Percentiles rank a stretch among this genome's conserved stretches.
These are phyloP conservation scores for Yasuhikotakia modesta DNA, from an alignment of 2,797 vertebrate species.

Conservation along the genomic window DNA sequence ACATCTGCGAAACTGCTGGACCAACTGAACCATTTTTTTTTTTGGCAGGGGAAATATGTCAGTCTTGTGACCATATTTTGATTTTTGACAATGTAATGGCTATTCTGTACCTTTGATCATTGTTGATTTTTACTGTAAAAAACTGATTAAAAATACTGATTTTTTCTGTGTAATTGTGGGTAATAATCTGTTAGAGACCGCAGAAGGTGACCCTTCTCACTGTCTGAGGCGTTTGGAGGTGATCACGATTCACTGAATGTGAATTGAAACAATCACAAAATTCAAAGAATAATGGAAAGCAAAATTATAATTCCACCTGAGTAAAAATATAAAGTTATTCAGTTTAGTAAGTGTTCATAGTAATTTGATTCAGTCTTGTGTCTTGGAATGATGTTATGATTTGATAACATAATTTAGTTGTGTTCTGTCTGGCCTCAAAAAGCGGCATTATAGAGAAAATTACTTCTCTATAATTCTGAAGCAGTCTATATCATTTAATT, in stretches of 20 bases:
- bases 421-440: not conserved
- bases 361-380: not conserved
- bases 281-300: not conserved
- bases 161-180: constrained; percentile 76
- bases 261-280: not conserved
- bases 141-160: too few species aligned
- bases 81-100: too few species aligned
- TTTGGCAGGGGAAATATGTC: too few species aligned
- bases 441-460: not conserved
- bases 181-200: constrained; percentile 73
- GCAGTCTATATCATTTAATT: too few species aligned
- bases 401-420: not conserved
- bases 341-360: not conserved
- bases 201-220: constrained; percentile 74
- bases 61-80: too few species aligned
- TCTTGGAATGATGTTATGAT: too few species aligned
- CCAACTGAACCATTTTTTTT: too few species aligned
- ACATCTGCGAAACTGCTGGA: too few species aligned
- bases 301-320: not conserved
- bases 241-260: not conserved
- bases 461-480: too few species aligned
- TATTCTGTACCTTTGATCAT: not conserved
- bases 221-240: constrained; percentile 54
- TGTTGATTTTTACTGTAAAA: constrained; percentile 4
- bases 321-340: too few species aligned